These are phyloP conservation scores for Salticus scenicus DNA, from an alignment of 2,888 invertebrate genomes.

Conservation along the genomic window DNA sequence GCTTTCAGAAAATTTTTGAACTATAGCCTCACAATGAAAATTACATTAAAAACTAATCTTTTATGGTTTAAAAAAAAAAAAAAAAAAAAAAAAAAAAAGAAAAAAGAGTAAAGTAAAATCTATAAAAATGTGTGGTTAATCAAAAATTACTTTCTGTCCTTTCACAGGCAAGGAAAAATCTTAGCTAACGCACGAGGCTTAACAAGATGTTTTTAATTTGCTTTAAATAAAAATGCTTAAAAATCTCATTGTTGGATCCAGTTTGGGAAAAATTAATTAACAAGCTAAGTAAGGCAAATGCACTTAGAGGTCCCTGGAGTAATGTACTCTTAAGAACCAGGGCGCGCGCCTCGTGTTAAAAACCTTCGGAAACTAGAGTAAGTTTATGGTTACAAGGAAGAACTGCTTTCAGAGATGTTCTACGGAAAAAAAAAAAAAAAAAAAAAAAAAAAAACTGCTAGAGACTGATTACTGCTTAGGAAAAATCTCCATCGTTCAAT, in stretches of 20 bases:
- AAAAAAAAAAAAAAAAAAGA: too few relatives aligned
- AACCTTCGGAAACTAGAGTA: conserved; percentile 13
- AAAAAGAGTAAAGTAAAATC: too few relatives aligned
- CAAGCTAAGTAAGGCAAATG: conserved; percentile 53
- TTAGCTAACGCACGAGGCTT: not conserved
- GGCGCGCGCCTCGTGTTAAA: conserved; percentile 5
- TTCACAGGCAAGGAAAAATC: not conserved
- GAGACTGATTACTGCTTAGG: not conserved
- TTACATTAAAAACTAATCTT: conserved; percentile 25
- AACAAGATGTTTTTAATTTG: conserved; percentile 60
- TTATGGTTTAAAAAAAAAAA: not conserved
- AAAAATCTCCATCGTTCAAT: conserved; percentile 24
- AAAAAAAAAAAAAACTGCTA: not conserved
- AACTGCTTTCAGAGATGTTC: not conserved
- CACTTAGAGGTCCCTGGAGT: conserved; percentile 32
- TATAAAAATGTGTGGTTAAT: conserved; percentile 39
- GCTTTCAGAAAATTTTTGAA: conserved; percentile 20
- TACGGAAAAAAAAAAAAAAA: not conserved
- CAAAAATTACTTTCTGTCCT: conserved; percentile 8
- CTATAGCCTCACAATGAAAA: conserved; percentile 33
- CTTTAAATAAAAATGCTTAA: conserved; percentile 57
- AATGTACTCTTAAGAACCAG: not conserved
- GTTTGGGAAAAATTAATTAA: conserved; percentile 64
- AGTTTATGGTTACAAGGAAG: conserved; percentile 50
- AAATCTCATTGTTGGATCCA: conserved; percentile 43